These are phyloP conservation scores for Dipodomys merriami DNA, from an alignment of 2,113 vertebrate genomes.

Conservation along the genomic window DNA sequence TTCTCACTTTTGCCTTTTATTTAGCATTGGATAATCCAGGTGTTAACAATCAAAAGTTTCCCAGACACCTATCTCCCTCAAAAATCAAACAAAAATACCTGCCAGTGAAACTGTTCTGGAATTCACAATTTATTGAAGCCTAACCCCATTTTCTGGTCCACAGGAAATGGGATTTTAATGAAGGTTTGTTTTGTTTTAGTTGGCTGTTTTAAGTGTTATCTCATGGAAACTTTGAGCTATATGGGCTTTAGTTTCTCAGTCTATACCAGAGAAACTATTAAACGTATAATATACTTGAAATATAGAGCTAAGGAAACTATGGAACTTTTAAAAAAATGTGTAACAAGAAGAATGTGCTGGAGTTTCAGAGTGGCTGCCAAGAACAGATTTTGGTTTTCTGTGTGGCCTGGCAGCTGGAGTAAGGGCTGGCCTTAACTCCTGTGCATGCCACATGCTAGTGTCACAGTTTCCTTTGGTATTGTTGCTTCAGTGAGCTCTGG, in stretches of 20 bases:
- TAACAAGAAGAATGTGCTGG: conserved; percentile 35
- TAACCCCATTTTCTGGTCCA: neutral
- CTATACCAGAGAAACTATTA: neutral
- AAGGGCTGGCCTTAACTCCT: neutral
- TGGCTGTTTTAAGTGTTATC: conserved; percentile 26
- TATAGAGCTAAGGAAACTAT: conserved; percentile 28
- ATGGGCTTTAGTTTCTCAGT: neutral
- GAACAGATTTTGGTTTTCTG: conserved; percentile 39
- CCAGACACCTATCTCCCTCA: neutral
- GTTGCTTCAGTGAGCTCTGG: neutral
- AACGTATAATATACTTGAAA: conserved; percentile 22
- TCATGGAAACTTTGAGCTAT: conserved; percentile 15
- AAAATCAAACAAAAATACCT: neutral
- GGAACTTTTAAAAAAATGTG: neutral
- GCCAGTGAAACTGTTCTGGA: neutral
- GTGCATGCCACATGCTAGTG: neutral
- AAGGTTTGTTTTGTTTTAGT: neutral
- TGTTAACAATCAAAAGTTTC: neutral
- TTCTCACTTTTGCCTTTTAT: neutral
- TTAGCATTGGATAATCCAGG: neutral
- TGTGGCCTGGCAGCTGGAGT: conserved; percentile 16
- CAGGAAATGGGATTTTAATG: conserved; percentile 34
- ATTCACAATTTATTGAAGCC: neutral
- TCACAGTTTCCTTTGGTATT: neutral
- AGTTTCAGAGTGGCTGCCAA: conserved; percentile 9